Percentiles rank a stretch among this genome's conserved stretches.
Evolutionary conservation across 1,140 invertebrate species (phyloP).

Genomic region (Andricus grossulariae): DNA sequence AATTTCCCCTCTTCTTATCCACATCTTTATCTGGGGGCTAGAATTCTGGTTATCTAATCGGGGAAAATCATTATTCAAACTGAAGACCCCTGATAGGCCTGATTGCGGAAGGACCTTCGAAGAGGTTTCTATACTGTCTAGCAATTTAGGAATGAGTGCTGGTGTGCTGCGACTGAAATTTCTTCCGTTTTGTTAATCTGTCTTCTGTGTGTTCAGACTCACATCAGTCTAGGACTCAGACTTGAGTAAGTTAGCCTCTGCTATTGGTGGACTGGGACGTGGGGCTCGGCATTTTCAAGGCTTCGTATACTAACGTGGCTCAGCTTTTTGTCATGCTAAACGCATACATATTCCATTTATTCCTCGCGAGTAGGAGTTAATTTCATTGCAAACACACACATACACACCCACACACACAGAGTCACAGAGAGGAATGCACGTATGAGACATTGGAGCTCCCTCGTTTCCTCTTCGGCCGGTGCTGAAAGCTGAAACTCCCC

Average conservation of each 20-base stretch:
- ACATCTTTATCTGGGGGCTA: too few species aligned
- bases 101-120: too few species aligned
- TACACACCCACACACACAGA: too few species aligned
- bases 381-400: constrained; percentile 58
- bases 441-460: constrained; percentile 40
- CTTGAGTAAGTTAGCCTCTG: background rate
- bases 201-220: constrained; percentile 33
- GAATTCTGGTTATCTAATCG: too few species aligned
- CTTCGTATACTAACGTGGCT: constrained; percentile 19
- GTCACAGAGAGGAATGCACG: constrained; percentile 50
- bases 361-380: constrained; percentile 57
- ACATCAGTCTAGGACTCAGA: too few species aligned
- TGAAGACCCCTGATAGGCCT: background rate
- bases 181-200: constrained; percentile 33
- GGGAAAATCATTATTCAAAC: constrained; percentile 23
- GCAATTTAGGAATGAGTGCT: constrained; percentile 47
- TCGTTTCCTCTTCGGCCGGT: constrained; percentile 14
- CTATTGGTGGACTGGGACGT: background rate
- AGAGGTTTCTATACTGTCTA: constrained; percentile 1
- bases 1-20: too few species aligned
- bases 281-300: constrained; percentile 41
- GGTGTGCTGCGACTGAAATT: constrained; percentile 37
- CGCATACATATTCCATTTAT: constrained; percentile 51
- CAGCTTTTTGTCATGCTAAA: constrained; percentile 48
- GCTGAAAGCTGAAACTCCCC: constrained; percentile 31